These are phyloP conservation scores for Vanessa cardui DNA, from an alignment of 2,888 invertebrate genomes.

Conservation along the genomic window DNA sequence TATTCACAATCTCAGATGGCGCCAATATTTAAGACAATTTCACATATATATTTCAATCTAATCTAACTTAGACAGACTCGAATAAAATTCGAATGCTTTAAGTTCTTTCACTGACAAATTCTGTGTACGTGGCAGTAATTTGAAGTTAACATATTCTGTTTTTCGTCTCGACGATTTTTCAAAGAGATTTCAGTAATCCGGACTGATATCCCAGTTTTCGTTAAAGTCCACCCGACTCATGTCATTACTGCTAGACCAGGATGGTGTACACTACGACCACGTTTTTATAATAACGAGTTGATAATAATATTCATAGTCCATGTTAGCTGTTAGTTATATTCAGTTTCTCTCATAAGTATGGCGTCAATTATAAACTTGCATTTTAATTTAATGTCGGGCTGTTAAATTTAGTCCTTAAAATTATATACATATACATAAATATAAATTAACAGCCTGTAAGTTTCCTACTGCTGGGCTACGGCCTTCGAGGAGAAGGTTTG, in stretches of 20 bases:
- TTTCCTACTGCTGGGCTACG: too few relatives aligned
- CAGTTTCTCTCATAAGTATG: too few relatives aligned
- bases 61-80: not conserved
- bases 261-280: conserved; percentile 63
- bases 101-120: conserved; percentile 6
- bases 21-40: not conserved
- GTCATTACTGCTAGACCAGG: conserved; percentile 71
- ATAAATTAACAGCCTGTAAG: too few relatives aligned
- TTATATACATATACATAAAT: too few relatives aligned
- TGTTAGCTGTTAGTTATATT: not conserved
- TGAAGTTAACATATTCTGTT: conserved; percentile 12
- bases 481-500: too few relatives aligned
- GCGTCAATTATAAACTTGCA: too few relatives aligned
- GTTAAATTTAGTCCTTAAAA: too few relatives aligned
- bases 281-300: conserved; percentile 34
- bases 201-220: conserved; percentile 67
- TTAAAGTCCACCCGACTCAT: conserved; percentile 74
- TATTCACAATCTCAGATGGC: not conserved
- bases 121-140: conserved; percentile 7
- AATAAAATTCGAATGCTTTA: conserved; percentile 3
- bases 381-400: too few relatives aligned
- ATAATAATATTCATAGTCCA: not conserved
- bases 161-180: conserved; percentile 44
- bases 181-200: conserved; percentile 65
- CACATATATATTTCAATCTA: not conserved